A percentile compares a stretch with the other conserved stretches of the same genome.
These are phyloP conservation scores for Darevskia nairensis DNA, from an alignment of 2,797 vertebrate species.

Conservation along the genomic window DNA sequence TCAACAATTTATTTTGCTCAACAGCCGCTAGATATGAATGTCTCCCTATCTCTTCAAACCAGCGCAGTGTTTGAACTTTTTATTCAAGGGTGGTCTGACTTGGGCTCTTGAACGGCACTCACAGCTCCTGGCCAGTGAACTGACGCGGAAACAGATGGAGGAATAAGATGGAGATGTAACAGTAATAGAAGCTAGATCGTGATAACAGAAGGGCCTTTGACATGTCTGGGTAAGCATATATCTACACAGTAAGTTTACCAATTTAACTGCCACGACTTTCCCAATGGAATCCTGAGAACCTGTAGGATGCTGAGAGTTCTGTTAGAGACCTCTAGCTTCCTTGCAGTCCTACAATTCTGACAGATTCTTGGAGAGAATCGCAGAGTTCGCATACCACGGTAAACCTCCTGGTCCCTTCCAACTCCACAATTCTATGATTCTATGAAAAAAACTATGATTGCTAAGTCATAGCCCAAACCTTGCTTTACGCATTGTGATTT, in stretches of 20 bases:
- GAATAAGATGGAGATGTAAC: not conserved
- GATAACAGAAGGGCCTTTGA: not conserved
- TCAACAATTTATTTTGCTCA: constrained; percentile 13
- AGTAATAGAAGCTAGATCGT: not conserved
- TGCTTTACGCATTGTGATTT: too few species aligned
- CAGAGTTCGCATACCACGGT: too few species aligned
- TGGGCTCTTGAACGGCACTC: not conserved
- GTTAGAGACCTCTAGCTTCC: not conserved
- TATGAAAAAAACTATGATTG: too few species aligned
- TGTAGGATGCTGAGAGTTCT: not conserved
- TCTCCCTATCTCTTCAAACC: constrained; percentile 10
- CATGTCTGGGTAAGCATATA: not conserved
- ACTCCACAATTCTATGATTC: too few species aligned
- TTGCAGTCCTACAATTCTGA: not conserved
- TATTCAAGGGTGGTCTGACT: constrained; percentile 1
- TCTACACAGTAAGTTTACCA: not conserved
- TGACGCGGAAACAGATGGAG: not conserved
- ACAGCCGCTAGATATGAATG: not conserved
- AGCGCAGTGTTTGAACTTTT: constrained; percentile 6
- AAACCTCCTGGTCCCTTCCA: not conserved
- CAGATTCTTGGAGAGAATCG: not conserved
- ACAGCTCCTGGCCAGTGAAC: not conserved
- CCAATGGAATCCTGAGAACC: not conserved
- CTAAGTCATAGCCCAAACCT: too few species aligned
- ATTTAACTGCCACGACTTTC: not conserved